These are phyloP conservation scores for Furcifer pardalis DNA, from an alignment of 2,797 vertebrate species.

Conservation along the genomic window DNA sequence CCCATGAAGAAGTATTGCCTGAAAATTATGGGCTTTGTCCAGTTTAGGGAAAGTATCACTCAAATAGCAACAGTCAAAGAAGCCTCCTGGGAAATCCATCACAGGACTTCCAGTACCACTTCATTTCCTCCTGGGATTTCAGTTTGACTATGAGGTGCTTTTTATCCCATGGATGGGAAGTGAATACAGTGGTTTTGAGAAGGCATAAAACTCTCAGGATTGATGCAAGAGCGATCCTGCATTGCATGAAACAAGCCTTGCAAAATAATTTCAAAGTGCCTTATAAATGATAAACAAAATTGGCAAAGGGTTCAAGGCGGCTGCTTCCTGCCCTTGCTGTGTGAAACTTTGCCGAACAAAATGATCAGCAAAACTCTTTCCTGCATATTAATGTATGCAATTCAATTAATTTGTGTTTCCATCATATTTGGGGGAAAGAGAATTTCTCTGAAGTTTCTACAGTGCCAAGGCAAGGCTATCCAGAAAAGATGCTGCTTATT, in stretches of 20 bases:
- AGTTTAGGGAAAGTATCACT: background rate
- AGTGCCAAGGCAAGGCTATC: background rate
- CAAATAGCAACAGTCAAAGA: background rate
- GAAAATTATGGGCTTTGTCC: background rate
- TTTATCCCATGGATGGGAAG: background rate
- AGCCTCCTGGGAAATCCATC: background rate
- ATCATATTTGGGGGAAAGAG: slow-evolving; percentile 18
- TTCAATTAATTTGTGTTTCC: slow-evolving; percentile 22
- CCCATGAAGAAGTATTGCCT: background rate
- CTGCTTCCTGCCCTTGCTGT: slow-evolving; percentile 15
- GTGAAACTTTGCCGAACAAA: slow-evolving; percentile 19
- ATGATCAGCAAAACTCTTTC: background rate
- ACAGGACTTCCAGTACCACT: background rate
- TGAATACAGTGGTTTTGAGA: background rate
- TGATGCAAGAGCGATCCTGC: background rate
- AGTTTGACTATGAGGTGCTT: background rate
- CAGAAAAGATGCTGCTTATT: slow-evolving; percentile 27
- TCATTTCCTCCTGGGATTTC: background rate
- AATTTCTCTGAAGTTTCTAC: background rate
- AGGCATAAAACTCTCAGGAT: background rate
- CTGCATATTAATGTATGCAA: slow-evolving; percentile 18
- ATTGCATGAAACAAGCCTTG: background rate
- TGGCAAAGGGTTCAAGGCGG: background rate
- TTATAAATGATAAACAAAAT: background rate
- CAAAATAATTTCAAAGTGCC: slow-evolving; percentile 8